Evolutionary conservation across 2,888 invertebrate species (phyloP), one percentile per base, ranked within the genome.

Genomic region (Rotaria magnacalcarata): DNA sequence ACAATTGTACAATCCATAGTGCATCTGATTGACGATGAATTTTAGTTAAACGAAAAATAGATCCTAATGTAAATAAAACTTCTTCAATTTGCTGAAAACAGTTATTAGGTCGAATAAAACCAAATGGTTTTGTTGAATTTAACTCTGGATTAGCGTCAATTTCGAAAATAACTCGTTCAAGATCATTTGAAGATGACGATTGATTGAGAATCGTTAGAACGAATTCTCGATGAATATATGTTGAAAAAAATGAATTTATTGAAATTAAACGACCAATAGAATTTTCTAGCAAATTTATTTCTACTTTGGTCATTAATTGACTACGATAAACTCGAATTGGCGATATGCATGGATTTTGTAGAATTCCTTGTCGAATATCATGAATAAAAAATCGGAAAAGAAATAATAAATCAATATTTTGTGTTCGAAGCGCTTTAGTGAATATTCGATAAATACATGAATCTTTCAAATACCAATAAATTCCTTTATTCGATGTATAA

Each of bases 11-110:
- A 67, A 34, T 67, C 67, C 67, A 67, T 19, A 67, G 8, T 27
- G 16, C 67, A 67, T 67, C 14, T 4, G 67, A 5, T 34, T 67
- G 27, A 11, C 27, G 67, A 16, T 67, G 34, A 67, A 67, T 27
- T 5, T 67, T 27, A 67, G 1, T 27, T 67, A 67, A 67, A 67
- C 27, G 67, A 80, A 80, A 80, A 24, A 80, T 47, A 24, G 80
- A 80, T 47, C 80, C 80, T n/a, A 80, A 24, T n/a, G 47, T 80
- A 47, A 80, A 80, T 47, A 80, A 11, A 47, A 80, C 47, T 80
- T 80, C 80, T 47, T 24, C 47, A 11, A 11, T n/a, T 80, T 80
- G 21, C 19, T n/a, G 80, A 80, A 80, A 47, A 80, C 2, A 47
- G n/a, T 10, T 47, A 80, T 47, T 47, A 6, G 47, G 47, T n/a